These are phyloP conservation scores for Clamator glandarius DNA, from an alignment of 2,797 vertebrate genomes.

Conservation along the genomic window DNA sequence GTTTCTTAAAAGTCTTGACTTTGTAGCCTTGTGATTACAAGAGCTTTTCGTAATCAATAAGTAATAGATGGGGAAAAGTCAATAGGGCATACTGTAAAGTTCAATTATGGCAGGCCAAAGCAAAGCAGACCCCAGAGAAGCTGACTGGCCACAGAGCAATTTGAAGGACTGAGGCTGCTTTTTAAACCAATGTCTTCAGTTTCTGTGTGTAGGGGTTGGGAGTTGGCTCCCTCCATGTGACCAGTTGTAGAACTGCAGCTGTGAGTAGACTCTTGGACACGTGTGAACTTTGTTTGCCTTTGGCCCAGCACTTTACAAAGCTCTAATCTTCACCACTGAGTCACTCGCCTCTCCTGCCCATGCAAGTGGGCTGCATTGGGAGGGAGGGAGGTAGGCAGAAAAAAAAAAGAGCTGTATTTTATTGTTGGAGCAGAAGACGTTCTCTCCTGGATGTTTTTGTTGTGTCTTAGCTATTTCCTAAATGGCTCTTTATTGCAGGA, in stretches of 20 bases:
- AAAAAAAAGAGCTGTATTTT: neutral
- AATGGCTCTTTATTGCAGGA: slow-evolving; percentile 71
- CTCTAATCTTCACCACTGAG: neutral
- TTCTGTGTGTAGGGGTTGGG: neutral
- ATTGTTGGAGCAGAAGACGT: neutral
- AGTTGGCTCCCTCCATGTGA: neutral
- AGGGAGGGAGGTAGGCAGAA: neutral
- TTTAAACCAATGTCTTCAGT: neutral
- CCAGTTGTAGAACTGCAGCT: neutral
- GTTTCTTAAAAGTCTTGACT: slow-evolving; percentile 17
- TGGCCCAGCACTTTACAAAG: neutral
- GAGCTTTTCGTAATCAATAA: neutral
- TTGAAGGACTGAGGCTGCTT: neutral
- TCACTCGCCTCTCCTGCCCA: neutral
- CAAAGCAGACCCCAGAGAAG: neutral
- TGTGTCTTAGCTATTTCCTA: slow-evolving; percentile 38
- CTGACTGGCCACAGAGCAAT: neutral
- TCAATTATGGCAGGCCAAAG: neutral
- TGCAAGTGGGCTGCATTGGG: neutral
- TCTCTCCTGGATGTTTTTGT: slow-evolving; percentile 21
- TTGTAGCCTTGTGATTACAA: neutral
- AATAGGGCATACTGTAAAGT: neutral
- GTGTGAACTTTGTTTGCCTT: neutral
- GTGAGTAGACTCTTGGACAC: neutral
- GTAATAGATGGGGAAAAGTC: neutral